Base-by-base conservation (phyloP, 2,797 vertebrate species). In the Sparidentex hasta region DNA sequence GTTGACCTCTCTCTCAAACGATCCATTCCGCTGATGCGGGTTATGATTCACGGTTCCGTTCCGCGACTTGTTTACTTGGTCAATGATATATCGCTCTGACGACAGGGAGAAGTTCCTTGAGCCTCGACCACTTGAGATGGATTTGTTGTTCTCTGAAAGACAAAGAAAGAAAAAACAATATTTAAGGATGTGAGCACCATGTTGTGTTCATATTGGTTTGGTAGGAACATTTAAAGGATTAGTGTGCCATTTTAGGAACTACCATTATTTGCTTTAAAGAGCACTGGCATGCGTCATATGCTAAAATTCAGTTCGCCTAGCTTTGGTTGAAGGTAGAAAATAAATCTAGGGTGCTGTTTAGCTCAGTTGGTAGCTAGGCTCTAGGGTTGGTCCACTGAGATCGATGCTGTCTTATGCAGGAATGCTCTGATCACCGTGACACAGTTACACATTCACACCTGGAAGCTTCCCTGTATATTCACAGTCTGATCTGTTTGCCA, bases 51-150 rank as follows among this genome's bases (percentile, higher is more conserved):
- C 90, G 78, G 81, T 92, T 83, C 93, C 95, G 70, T 95, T 95
- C 71, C 76, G 85, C 77, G 95, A 96, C 61, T 90, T 95, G 74
- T 94, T 95, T 67, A 95, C 94, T 82, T 95, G 95, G 63, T 95
- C 94, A 71, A 93, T 94, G 55, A 95, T 94, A 74, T 93, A 95
- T 93, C 94, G 95, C 84, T 96, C 95, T 59, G 97, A 98, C 71
- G 96, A 96, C 81, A 95, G 65, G 18, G 97, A 98, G 73, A 97
- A 96, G 81, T 96, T 94, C 67, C 96, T 96, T 21, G 96, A 95
- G 83, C 92, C 94, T 88, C 94, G 92, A 83, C 88, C 89, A 57
- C 92, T 95, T 62, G 95, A 96, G 25, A 81, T 41, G 63, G 92
- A 85, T 78, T 90, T 94, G 43, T 83, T 88, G 81, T 87, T 91